Percentiles rank a stretch among this genome's conserved stretches.
phyloP scores from a whole-genome alignment of 2,797 vertebrate species.

The Catostomus latipinnis region DNA sequence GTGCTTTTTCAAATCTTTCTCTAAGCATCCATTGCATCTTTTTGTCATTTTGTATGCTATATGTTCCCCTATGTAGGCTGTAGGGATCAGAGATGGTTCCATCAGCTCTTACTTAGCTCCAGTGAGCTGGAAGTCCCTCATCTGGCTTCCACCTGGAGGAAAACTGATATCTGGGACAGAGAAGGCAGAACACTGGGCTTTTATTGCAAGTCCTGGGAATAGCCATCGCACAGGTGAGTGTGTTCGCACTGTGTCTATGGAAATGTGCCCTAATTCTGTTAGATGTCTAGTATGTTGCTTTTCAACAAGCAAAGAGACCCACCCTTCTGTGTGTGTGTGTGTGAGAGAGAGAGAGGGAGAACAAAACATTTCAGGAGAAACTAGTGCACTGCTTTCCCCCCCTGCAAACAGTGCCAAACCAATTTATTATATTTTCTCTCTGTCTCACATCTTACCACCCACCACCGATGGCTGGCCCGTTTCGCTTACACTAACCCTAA shows the following conservation, averaged over 20 bases:
- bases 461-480: constrained; percentile 25
- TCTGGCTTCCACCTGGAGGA: constrained; percentile 33
- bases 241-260: constrained; percentile 29
- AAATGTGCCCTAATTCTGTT: constrained; percentile 49
- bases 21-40: not conserved
- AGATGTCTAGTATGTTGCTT: constrained; percentile 37
- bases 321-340: constrained; percentile 15
- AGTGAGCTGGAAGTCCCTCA: constrained; percentile 32
- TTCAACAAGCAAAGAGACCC: constrained; percentile 22
- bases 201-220: constrained; percentile 11
- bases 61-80: not conserved
- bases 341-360: not conserved
- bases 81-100: constrained; percentile 13
- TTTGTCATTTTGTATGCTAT: constrained; percentile 1
- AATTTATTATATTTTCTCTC: constrained; percentile 70
- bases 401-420: constrained; percentile 64
- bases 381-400: constrained; percentile 68
- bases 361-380: constrained; percentile 65
- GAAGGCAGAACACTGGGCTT: not conserved
- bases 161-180: constrained; percentile 27
- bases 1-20: not conserved
- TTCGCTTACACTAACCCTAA: constrained; percentile 45
- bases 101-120: constrained; percentile 31
- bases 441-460: constrained; percentile 27
- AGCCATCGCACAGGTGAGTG: not conserved